Evolutionary conservation across 2,888 invertebrate genomes (phyloP), one percentile per base, ranked within the genome.

Genomic region (Nomada fucata): DNA sequence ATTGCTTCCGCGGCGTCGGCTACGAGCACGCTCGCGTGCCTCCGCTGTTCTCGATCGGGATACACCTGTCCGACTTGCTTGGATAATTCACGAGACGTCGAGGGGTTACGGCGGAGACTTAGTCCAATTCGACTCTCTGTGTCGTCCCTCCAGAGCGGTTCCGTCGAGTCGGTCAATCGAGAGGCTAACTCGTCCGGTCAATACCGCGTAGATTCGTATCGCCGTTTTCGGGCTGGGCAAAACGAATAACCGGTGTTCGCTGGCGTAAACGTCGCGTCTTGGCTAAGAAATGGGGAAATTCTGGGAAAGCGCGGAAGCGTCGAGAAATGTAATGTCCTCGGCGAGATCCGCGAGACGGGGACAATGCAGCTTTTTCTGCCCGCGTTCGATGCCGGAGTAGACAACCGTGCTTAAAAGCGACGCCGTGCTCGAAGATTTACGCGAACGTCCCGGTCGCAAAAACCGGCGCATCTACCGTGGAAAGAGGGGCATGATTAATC

Each of bases 341-440:
- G 52, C 65, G 64, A 60, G 70, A 55, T 59, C 55, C 47, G 59
- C 52, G 63, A 57, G 63, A 53, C 11, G 55, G 59, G 77, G 50
- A 69, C 64, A 79, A 69, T 69, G 69, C 59, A 52, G 57, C 50
- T 69, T 68, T 70, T 77, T 60, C 55, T 23, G 15, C 36, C 42
- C 64, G 50, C 57, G 23, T 63, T 78, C 76, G 70, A 87, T 73
- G 64, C 60, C 77, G 63, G 74, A 74, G 65, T 79, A 70, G 71
- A 68, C 74, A 53, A 26, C 68, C 59, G 23, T 23, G 86, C 73
- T 83, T 78, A 79, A 86, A 79, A 60, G 76, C 69, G 67, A 63
- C 76, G 83, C 79, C 50, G 64, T 76, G 69, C 79, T 86, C 75
- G 74, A 78, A 85, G 85, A 85, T 85, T 85, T 85, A 86, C 84